Conservation (phyloP, 2,888 invertebrate species). For the Rhopalosiphum nymphaeae region DNA sequence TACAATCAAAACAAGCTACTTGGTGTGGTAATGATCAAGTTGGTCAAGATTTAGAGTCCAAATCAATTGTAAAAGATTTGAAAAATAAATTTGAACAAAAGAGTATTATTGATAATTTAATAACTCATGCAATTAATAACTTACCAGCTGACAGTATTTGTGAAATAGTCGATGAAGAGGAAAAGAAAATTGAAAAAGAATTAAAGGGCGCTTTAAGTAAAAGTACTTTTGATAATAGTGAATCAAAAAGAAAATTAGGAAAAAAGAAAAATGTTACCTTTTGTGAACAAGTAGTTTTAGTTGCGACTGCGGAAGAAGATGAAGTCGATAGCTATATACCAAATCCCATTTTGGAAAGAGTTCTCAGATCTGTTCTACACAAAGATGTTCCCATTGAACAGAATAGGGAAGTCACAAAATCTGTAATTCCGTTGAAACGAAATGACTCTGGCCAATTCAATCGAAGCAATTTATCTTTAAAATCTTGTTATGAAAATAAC, state of each 20-base stretch:
- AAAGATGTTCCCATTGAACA: slow-evolving; percentile 75
- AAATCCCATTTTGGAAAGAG: slow-evolving; percentile 89
- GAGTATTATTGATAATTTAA: slow-evolving; percentile 56
- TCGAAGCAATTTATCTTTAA: slow-evolving; percentile 64
- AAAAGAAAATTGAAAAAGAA: slow-evolving; percentile 60
- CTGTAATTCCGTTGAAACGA: slow-evolving; percentile 68
- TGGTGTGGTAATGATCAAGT: slow-evolving; percentile 69
- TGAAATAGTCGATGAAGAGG: slow-evolving; percentile 45
- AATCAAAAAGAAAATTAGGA: slow-evolving; percentile 73
- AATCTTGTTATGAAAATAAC: slow-evolving; percentile 47
- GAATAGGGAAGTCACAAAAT: slow-evolving; percentile 70
- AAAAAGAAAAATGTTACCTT: slow-evolving; percentile 96
- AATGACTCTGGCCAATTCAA: slow-evolving; percentile 67
- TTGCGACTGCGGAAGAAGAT: slow-evolving; percentile 92
- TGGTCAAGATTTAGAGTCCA: slow-evolving; percentile 23
- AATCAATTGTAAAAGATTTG: slow-evolving; percentile 78
- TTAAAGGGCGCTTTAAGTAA: slow-evolving; percentile 57
- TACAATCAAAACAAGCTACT: slow-evolving; percentile 84
- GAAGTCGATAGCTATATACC: slow-evolving; percentile 92
- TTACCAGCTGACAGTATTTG: slow-evolving; percentile 58
- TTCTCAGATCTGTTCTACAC: slow-evolving; percentile 84
- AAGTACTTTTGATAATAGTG: slow-evolving; percentile 66
- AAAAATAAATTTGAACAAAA: slow-evolving; percentile 84
- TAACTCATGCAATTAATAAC: slow-evolving; percentile 55
- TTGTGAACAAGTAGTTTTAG: slow-evolving; percentile 92